Evolutionary conservation across 2,113 vertebrate species (phyloP), one percentile per base, ranked within the genome.

Genomic region (Zapus hudsonius): DNA sequence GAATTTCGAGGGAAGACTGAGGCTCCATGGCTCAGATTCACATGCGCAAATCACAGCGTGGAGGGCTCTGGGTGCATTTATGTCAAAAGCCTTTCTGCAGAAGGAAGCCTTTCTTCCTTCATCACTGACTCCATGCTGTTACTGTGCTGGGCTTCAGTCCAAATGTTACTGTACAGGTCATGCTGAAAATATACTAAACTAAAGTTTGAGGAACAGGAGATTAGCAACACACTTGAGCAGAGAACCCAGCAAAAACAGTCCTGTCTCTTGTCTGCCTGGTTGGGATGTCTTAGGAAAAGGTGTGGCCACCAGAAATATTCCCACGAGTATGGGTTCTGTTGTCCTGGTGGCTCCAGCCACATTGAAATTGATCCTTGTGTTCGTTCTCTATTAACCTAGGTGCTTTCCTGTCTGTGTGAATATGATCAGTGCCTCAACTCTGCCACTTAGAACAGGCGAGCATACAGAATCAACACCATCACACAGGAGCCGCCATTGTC

Each of bases 1-100:
- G 55, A 92, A 78, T n/a, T 55, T 90, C 85, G 82, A 95, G 55
- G 40, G 29, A 86, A 92, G 29, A 63, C 70, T 36, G 87, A 59
- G 47, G 17, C 12, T 38, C 44, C 79, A 29, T 15, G 31, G 73
- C 36, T 88, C 27, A 59, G 61, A 12, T n/a, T 67, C 76, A 72
- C 55, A 20, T 23, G 33, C 33, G 10, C 25, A 66, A 78, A 33
- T 52, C 63, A 93, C 16, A 47, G 47, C 31, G 31, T 29, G 8
- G 22, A 44, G 44, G 63, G 33, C 25, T 47, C 40, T 59, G 63
- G 57, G 31, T 0, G 0, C 83, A 36, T 55, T 69, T 17, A 55
- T 22, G 27, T 12, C 27, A 52, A 33, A 64, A 22, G 38, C 10
- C 25, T 93, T 66, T 89, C 3, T 7, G 59, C 6, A 89, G n/a